Conservation (phyloP, 2,797 vertebrate species). For the Chloroceryle inda region DNA sequence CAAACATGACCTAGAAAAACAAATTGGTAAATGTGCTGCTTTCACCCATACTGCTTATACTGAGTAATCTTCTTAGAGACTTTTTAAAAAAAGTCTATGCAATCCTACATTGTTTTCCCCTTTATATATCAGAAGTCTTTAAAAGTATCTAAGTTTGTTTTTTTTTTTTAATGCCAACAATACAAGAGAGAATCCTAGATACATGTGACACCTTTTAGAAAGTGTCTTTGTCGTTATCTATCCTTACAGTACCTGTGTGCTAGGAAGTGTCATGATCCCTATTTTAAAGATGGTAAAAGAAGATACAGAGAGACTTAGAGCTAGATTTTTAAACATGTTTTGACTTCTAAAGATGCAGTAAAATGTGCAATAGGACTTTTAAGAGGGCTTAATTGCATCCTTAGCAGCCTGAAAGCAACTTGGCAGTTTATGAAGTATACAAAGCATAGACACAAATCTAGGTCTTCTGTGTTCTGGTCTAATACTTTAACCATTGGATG, state of each 20-base stretch:
- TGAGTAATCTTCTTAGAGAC: slow-evolving; percentile 44
- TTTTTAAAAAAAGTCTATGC: neutral
- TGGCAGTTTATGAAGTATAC: neutral
- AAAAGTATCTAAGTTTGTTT: slow-evolving; percentile 39
- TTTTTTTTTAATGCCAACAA: slow-evolving; percentile 42
- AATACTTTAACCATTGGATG: neutral
- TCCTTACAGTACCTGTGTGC: slow-evolving; percentile 5
- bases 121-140: slow-evolving; percentile 65
- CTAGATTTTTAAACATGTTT: slow-evolving; percentile 63
- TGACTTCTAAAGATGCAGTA: slow-evolving; percentile 67
- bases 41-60: neutral
- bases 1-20: slow-evolving; percentile 42
- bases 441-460: neutral
- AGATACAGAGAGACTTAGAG: slow-evolving; percentile 58
- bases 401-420: slow-evolving; percentile 13
- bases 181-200: slow-evolving; percentile 52
- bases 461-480: slow-evolving; percentile 23
- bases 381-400: slow-evolving; percentile 57
- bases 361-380: slow-evolving; percentile 66
- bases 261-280: slow-evolving; percentile 60
- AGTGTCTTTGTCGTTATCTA: slow-evolving; percentile 66
- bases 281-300: slow-evolving; percentile 57
- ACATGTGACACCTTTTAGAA: slow-evolving; percentile 53
- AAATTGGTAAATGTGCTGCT: slow-evolving; percentile 33
- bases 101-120: neutral